phyloP scores from a whole-genome alignment of 2,888 invertebrate species.

The Anticlea derivata region DNA sequence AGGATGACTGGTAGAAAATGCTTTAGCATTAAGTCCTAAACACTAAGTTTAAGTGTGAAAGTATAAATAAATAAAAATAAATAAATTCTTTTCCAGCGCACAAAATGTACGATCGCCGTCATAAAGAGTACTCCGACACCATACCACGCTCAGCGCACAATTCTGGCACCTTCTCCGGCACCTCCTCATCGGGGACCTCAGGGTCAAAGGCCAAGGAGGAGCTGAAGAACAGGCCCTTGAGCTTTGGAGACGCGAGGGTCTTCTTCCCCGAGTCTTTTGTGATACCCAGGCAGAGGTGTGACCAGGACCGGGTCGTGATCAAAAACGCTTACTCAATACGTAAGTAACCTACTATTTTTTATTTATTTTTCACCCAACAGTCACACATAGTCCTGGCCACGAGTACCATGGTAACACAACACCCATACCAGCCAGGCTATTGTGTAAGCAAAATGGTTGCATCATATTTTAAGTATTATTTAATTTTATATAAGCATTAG shows the following conservation, averaged over 20 bases:
- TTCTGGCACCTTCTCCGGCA: constrained; percentile 73
- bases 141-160: constrained; percentile 65
- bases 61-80: too few relatives aligned
- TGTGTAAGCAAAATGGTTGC: too few relatives aligned
- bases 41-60: too few relatives aligned
- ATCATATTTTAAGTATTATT: too few relatives aligned
- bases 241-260: constrained; percentile 74
- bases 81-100: constrained; percentile 58
- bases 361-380: too few relatives aligned
- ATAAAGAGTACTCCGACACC: constrained; percentile 65
- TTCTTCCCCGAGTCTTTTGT: constrained; percentile 81
- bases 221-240: constrained; percentile 64
- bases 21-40: too few relatives aligned
- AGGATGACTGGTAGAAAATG: too few relatives aligned
- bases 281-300: constrained; percentile 72
- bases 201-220: constrained; percentile 72
- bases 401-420: too few relatives aligned
- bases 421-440: too few relatives aligned
- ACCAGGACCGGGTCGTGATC: constrained; percentile 53
- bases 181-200: constrained; percentile 78
- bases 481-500: too few relatives aligned
- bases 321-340: constrained; percentile 72
- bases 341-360: constrained; percentile 49
- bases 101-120: constrained; percentile 71
- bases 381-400: too few relatives aligned